Base-by-base conservation (phyloP, 2,113 vertebrate species). In the Python bivittatus region DNA sequence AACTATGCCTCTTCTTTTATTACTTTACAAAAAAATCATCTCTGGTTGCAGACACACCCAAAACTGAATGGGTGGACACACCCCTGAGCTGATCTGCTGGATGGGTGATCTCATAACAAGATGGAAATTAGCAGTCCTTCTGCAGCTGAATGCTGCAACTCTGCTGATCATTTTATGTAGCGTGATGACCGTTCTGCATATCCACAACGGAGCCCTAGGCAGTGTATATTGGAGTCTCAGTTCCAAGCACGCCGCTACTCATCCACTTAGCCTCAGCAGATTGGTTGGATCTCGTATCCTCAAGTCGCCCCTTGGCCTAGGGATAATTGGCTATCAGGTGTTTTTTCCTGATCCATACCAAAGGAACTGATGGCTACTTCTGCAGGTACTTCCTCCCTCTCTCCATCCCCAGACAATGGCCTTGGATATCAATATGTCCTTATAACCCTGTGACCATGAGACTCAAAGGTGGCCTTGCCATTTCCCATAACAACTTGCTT, bases 21-120 rank as follows among this genome's bases (percentile, higher is more conserved):
- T 27, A 17, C 12, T 61, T 92, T 53, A 38, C 57, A 52, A 17
- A 42, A n/a, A 53, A 29, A 54, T 58, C 33, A 13, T 44, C 54
- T 89, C 87, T 44, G 72, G 38, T 92, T 79, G 61, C 48, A 48
- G 89, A 54, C n/a, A 92, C 48, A 89, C 44, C 72, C 53, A 58
- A 92, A 89, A 61, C 56, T 52, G 29, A 79, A 25, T 84, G 87
- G 9, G 22, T 53, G 42, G 44, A 27, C 8, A 89, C 54, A 27
- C 72, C 64, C n/a, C 23, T 61, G 29, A 38, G 11, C 12, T 11
- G 10, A 38, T 8, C 11, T 88, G 53, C 22, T 17, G 1, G 54
- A 44, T 11, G 7, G n/a, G 38, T 13, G 27, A 53, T 53, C 20
- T 29, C 8, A 42, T 54, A 29, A 58, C 5, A 11, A 53, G 44